Evolutionary conservation across 2,888 invertebrate species (phyloP).

Genomic region (Platypus cylindrus): DNA sequence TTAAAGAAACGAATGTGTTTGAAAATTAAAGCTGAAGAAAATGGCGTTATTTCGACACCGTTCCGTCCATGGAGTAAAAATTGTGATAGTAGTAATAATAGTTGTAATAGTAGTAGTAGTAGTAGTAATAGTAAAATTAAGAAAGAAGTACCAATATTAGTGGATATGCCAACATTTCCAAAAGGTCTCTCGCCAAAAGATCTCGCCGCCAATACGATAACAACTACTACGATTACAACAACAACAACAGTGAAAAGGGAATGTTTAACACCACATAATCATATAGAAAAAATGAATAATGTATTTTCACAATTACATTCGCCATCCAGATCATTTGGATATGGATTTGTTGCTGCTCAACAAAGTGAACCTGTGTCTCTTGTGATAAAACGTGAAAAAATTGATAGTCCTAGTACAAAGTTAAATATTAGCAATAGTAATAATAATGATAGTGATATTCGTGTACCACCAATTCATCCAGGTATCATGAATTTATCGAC

Average conservation of each 20-base stretch:
- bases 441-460: conserved; percentile 13
- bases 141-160: too few relatives aligned
- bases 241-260: conserved; percentile 8
- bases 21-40: conserved; percentile 26
- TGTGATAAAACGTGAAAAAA: conserved; percentile 22
- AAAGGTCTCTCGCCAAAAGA: too few relatives aligned
- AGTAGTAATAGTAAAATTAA: too few relatives aligned
- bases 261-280: conserved; percentile 6
- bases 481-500: conserved; percentile 20
- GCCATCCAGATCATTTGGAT: conserved; percentile 25
- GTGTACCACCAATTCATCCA: conserved; percentile 31
- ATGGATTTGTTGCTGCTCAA: conserved; percentile 15
- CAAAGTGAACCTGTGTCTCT: conserved; percentile 26
- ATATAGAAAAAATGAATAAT: conserved; percentile 15
- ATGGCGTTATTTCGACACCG: conserved; percentile 30
- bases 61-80: conserved; percentile 55
- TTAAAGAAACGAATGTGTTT: conserved; percentile 60
- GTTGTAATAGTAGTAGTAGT: conserved; percentile 3
- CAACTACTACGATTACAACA: conserved; percentile 14
- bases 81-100: conserved; percentile 1
- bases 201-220: too few relatives aligned
- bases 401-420: conserved; percentile 8
- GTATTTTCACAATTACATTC: conserved; percentile 26
- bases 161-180: too few relatives aligned
- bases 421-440: conserved; percentile 8